Percentiles rank a stretch among this genome's conserved stretches.
phyloP scores from a whole-genome alignment of 2,888 invertebrate species.

The Dolichopus griseipennis region DNA sequence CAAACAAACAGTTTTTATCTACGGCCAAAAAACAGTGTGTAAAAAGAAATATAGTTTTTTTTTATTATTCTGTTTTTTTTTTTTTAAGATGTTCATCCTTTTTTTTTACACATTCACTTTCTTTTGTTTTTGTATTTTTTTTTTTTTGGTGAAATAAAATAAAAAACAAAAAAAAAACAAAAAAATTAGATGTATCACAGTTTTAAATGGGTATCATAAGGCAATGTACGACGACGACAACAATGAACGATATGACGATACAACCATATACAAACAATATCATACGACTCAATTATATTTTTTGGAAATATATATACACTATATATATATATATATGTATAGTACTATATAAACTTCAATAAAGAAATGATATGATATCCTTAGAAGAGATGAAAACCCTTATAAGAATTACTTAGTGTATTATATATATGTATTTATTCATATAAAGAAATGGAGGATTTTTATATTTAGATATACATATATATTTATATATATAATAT shows the following conservation, averaged over 20 bases:
- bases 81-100: not conserved
- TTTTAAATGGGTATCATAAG: not conserved
- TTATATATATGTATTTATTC: not conserved
- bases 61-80: not conserved
- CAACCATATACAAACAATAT: not conserved
- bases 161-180: too few relatives aligned
- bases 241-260: not conserved
- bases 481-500: too few relatives aligned
- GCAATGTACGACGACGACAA: not conserved
- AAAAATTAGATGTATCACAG: not conserved
- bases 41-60: not conserved
- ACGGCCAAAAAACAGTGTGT: not conserved
- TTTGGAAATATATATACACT: not conserved
- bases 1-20: not conserved
- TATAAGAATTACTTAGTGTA: not conserved
- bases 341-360: not conserved
- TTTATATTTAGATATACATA: too few relatives aligned
- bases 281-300: not conserved
- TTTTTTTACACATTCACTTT: not conserved
- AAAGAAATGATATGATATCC: not conserved
- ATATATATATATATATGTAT: too few relatives aligned
- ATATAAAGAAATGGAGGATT: not conserved
- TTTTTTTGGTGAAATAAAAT: too few relatives aligned
- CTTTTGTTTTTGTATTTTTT: too few relatives aligned
- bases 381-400: slow-evolving; percentile 4